Evolutionary conservation across 2,113 vertebrate species (phyloP), one percentile per base, ranked within the genome.

Genomic region (Lamprologus lemairii): DNA sequence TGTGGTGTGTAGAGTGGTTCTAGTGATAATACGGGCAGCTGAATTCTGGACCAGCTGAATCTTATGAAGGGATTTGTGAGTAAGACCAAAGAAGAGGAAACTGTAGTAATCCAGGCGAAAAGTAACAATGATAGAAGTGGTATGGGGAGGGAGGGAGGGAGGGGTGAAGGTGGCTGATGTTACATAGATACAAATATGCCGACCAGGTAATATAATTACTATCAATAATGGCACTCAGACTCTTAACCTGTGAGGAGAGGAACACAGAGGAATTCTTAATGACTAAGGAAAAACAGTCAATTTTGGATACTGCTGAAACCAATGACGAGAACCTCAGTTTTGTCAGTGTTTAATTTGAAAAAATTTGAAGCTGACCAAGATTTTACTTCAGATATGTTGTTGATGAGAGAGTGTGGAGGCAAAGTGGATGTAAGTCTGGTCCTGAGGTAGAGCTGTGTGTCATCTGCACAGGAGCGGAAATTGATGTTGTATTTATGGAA

Each of bases 331-430:
- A n/a, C 31, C 10, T 37, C 60, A 0, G 60, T 65, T 37, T 65
- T 65, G 60, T 65, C 17, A 35, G 60, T 65, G 31, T 65, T 65
- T n/a, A 65, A 65, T 12, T 2, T 2, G 17, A 63, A 58, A 6
- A 16, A 16, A 16, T 2, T 1, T 35, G 17, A 35, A 65, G 60
- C 0, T 35, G 31, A n/a, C 31, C 0, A 1, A n/a, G 31, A 35
- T 35, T 65, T 35, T 1, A 35, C 28, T n/a, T 35, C 17, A 63
- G 31, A 35, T 65, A n/a, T 65, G 60, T 65, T 65, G 31, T 35
- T 0, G 60, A 2, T 65, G 31, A 35, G 9, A 63, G 58, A 63
- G 31, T 65, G 31, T 35, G 31, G 31, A 65, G 17, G 31, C 4
- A 65, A 65, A n/a, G 17, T 37, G 60, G 60, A 65, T 65, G 19